Percentiles rank a stretch among this genome's conserved stretches.
Evolutionary conservation across 2,113 vertebrate species (phyloP).

Genomic region (Antigone vipio): DNA sequence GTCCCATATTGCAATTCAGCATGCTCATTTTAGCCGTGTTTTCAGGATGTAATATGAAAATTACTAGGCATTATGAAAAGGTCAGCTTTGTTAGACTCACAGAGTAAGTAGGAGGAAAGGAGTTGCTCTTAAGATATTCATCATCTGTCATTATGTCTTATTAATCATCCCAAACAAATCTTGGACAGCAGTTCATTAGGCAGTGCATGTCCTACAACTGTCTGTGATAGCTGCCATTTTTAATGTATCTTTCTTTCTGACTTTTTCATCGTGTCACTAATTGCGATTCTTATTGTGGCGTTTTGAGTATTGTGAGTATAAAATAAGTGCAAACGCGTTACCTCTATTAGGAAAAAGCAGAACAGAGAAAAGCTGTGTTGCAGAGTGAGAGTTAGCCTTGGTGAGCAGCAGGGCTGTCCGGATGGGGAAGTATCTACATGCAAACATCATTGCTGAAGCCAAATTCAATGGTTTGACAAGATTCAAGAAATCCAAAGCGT

Average conservation of each 20-base stretch:
- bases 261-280: background rate
- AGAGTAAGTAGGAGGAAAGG: background rate
- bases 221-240: background rate
- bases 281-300: background rate
- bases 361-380: background rate
- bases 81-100: conserved; percentile 19
- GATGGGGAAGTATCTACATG: background rate
- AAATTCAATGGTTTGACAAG: background rate
- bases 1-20: background rate
- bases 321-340: background rate
- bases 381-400: background rate
- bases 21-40: background rate
- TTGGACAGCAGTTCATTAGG: background rate
- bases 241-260: background rate
- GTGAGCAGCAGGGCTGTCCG: background rate
- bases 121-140: background rate
- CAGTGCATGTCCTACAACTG: background rate
- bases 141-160: conserved; percentile 37
- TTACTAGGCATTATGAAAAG: conserved; percentile 42
- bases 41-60: conserved; percentile 31
- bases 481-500: background rate
- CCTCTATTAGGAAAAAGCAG: background rate
- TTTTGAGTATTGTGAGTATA: background rate
- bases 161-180: conserved; percentile 12
- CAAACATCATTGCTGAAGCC: background rate